phyloP scores from a whole-genome alignment of 2,797 vertebrate genomes.

The Adelosebastes latens region DNA sequence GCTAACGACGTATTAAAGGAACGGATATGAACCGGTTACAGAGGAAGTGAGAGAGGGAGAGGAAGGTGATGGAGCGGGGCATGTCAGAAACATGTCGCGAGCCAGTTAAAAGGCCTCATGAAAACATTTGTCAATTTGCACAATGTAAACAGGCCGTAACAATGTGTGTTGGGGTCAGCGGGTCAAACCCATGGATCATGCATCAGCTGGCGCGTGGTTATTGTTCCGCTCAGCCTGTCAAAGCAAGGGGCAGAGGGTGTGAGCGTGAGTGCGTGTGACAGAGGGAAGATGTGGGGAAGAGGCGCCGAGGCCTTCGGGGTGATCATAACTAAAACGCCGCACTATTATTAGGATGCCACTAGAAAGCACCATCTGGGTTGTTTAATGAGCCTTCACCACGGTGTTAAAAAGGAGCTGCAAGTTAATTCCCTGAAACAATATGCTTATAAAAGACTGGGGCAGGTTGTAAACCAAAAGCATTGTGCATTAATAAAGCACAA shows the following conservation, averaged over 20 bases:
- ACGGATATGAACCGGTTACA: conserved; percentile 20
- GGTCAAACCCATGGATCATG: conserved; percentile 83
- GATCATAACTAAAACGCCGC: conserved; percentile 72
- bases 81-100: conserved; percentile 46
- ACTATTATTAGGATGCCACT: conserved; percentile 80
- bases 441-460: conserved; percentile 62
- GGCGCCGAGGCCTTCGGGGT: conserved; percentile 64
- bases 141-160: conserved; percentile 82
- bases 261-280: conserved; percentile 53
- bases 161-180: conserved; percentile 74
- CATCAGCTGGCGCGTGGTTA: conserved; percentile 81
- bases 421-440: conserved; percentile 78
- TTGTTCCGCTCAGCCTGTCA: conserved; percentile 75
- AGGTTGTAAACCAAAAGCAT: conserved; percentile 64
- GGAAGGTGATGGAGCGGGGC: conserved; percentile 7
- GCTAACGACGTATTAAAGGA: conserved; percentile 28
- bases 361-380: conserved; percentile 81
- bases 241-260: conserved; percentile 54
- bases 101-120: conserved; percentile 63
- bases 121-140: conserved; percentile 82
- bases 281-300: conserved; percentile 56
- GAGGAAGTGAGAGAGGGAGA: conserved; percentile 31
- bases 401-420: conserved; percentile 69
- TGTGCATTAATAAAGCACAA: conserved; percentile 19
- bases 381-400: conserved; percentile 75